Base-by-base conservation (phyloP, 2,888 invertebrate species). In the Amphipyra tragopoginis region DNA sequence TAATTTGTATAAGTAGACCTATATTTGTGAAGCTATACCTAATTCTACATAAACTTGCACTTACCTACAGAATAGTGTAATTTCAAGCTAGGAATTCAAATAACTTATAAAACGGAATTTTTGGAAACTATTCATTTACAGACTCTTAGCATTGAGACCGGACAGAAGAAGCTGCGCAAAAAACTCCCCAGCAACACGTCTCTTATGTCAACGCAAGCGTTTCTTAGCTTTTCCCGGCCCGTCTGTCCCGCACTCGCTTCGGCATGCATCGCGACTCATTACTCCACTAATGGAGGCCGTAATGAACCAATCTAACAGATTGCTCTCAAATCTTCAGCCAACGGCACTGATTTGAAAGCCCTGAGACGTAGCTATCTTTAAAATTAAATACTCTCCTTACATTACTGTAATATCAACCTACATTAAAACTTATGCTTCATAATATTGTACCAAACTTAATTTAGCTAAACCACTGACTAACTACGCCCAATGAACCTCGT, bases 241-340 rank as follows among this genome's bases (percentile, higher is more conserved):
- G 92, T 90, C 83, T 90, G 80, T 68, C 13, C 53, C 54, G 67
- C 67, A 74, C 74, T 80, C 77, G 71, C 80, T 82, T 80, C 87
- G 82, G 83, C 88, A 87, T 93, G 91, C 92, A 94, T 92, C 92
- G 92, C 94, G 93, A 91, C 93, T 94, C 93, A 93, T 93, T 93
- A 93, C 93, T 93, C 82, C 87, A 89, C 92, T 93, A 94, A 93
- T 93, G 93, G 92, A 90, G 88, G 87, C 88, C 86, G 89, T 93
- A 93, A 93, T 94, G 93, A 93, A 92, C 93, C 93, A 94, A 94
- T 94, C 93, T 93, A 94, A 93, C 92, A 91, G 93, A 93, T 93
- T 94, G 94, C 93, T 91, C 92, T 91, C 89, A 87, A 93, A 94
- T 92, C 93, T 93, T 91, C 88, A 88, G 84, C 90, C 88, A 87